Evolutionary conservation across 2,113 vertebrate species (phyloP), one percentile per base, ranked within the genome.

Genomic region (Bujurquina vittata): DNA sequence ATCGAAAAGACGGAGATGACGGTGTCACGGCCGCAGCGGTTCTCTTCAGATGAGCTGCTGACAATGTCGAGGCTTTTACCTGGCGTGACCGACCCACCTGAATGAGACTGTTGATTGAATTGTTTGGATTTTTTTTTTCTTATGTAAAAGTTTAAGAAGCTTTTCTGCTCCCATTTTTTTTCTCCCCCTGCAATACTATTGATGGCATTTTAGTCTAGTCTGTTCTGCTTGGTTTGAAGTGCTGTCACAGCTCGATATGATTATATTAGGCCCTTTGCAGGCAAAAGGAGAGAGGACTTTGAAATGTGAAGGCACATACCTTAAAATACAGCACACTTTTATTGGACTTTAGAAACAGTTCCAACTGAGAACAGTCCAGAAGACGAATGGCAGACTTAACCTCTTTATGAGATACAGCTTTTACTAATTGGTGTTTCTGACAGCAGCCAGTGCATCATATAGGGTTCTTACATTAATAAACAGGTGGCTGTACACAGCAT

Each of bases 231-330:
- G 35, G 88, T 90, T 93, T 91, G 87, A 93, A 90, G 87, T 61
- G 49, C 86, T 87, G 88, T 93, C 91, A 90, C 61, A 79, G 90
- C 82, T 89, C 18, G 54, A 88, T 78, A 61, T 80, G 91, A 93
- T 93, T 88, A 84, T 88, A 82, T 83, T 87, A 80, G 87, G 83
- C 55, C 77, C 54, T 79, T 86, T 17, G 3, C 14, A 46, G 20
- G 60, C 56, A 55, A 20, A 20, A 79, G 59, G 17, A 67, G 57
- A 75, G 57, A 80, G 59, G 33, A 29, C 73, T 88, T 57, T 75
- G 35, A 74, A 62, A 61, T 57, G 60, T 55, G 58, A 77, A 83
- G 35, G 17, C 77, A 60, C 43, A 83, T 79, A 78, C 79, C 84
- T 81, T 1, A 37, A 77, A 88, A 86, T 56, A 75, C 4, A 31